These are phyloP conservation scores for Thomomys bottae DNA, from an alignment of 2,113 vertebrate species.

Conservation along the genomic window DNA sequence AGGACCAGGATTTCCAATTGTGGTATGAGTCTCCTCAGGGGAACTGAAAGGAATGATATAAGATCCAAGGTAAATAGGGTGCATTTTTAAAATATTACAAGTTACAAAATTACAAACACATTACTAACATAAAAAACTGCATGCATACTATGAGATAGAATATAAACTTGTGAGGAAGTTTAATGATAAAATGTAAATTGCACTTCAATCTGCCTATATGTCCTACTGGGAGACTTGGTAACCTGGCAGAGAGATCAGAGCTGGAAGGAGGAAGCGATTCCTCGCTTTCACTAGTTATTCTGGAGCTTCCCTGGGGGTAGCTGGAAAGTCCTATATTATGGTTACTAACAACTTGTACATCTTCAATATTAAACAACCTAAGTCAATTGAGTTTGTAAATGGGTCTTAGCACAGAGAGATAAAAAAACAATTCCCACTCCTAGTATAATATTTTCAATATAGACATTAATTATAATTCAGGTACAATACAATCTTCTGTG, in stretches of 20 bases:
- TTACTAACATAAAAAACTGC: not conserved
- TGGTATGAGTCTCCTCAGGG: not conserved
- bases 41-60: not conserved
- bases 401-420: conserved; percentile 6
- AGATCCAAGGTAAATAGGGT: not conserved
- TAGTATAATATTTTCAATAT: not conserved
- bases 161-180: not conserved
- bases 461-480: not conserved
- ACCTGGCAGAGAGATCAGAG: not conserved
- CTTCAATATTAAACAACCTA: conserved; percentile 41
- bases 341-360: not conserved
- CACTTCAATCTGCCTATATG: not conserved
- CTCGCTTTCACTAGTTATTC: not conserved
- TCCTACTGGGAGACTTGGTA: not conserved
- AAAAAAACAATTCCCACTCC: not conserved
- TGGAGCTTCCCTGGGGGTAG: not conserved
- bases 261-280: not conserved
- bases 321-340: not conserved
- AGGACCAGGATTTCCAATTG: not conserved
- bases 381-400: conserved; percentile 26
- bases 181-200: conserved; percentile 17
- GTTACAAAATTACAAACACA: not conserved
- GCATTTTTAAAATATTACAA: not conserved
- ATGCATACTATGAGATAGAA: not conserved
- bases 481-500: not conserved